phyloP scores from a whole-genome alignment of 2,113 vertebrate genomes.

The Xyrauchen texanus region DNA sequence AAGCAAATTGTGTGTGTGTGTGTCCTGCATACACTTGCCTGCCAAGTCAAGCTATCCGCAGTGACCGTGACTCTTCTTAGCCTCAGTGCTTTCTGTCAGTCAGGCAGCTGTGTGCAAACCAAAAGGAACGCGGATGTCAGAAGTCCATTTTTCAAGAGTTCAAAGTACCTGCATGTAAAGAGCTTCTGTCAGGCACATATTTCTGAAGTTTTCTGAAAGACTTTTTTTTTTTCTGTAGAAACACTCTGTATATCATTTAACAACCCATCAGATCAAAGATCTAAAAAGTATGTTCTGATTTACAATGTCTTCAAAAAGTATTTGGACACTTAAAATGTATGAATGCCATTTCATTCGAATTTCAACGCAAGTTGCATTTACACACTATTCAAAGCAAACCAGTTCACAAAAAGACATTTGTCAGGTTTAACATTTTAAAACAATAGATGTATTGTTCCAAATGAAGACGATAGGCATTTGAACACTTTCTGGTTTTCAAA shows the following conservation, averaged over 20 bases:
- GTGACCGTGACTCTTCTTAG: background rate
- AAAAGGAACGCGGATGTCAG: slow-evolving; percentile 18
- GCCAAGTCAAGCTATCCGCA: background rate
- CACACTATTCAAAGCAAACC: too few species aligned
- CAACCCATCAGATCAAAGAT: background rate
- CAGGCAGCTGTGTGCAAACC: background rate
- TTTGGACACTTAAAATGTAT: too few species aligned
- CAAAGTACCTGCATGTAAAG: background rate
- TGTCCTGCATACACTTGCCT: background rate
- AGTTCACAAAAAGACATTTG: too few species aligned
- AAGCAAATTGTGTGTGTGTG: background rate
- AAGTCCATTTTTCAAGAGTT: slow-evolving; percentile 6
- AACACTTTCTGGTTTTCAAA: too few species aligned
- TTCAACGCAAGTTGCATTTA: too few species aligned
- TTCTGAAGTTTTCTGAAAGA: background rate
- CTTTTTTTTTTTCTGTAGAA: background rate
- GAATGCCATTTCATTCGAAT: too few species aligned
- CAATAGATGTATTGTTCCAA: too few species aligned
- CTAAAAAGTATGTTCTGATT: background rate
- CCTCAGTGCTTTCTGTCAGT: background rate
- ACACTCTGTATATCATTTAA: background rate
- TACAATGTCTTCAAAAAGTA: too few species aligned
- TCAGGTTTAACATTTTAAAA: too few species aligned
- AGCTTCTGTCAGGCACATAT: slow-evolving; percentile 1
- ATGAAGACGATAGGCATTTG: too few species aligned